Base-by-base conservation (phyloP, 2,113 vertebrate species). In the Cyanocitta stelleri region DNA sequence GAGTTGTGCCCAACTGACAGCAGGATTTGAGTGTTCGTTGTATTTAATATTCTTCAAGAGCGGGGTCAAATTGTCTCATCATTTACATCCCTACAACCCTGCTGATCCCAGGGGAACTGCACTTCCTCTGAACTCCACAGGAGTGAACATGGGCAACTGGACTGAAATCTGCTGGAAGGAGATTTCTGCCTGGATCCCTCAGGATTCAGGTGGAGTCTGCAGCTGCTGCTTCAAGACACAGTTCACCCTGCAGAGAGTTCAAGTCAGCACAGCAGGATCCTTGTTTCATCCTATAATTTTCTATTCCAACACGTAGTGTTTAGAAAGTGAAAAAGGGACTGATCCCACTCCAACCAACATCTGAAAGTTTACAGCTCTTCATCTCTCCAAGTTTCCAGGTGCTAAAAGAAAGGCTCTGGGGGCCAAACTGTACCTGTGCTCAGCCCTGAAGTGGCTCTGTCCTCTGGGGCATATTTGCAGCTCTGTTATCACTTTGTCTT, bases 1-100 rank as follows among this genome's bases (percentile, higher is more conserved):
- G 79, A 91, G 56, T n/a, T 90, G 85, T 94, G 90, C 77, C 76
- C 95, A 71, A 49, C 27, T 94, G 95, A 81, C 90, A 94, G 92
- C 92, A 93, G 37, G 23, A 69, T 92, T 90, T 90, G 62, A 75
- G 84, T 55, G 64, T 48, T 85, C n/a, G 24, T 33, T 92, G 54
- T 84, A 46, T 89, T 96, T 92, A 68, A 89, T 82, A 78, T 46
- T 90, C 95, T 93, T 84, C 69, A 93, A 93, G 80, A 93, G 54
- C 1, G 0, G 19, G 80, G 90, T 93, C 95, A 92, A 89, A 94
- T 93, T 82, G 88, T 90, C 93, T 95, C 80, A 68, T 94, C 95
- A 79, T 96, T 92, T 95, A 87, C 88, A 93, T 93, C 90, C 82
- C 16, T n/a, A 18, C 87, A 86, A 67, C 39, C 41, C 49, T 66